phyloP scores from a whole-genome alignment of 2,888 invertebrate genomes.

The Trichopria drosophilae region DNA sequence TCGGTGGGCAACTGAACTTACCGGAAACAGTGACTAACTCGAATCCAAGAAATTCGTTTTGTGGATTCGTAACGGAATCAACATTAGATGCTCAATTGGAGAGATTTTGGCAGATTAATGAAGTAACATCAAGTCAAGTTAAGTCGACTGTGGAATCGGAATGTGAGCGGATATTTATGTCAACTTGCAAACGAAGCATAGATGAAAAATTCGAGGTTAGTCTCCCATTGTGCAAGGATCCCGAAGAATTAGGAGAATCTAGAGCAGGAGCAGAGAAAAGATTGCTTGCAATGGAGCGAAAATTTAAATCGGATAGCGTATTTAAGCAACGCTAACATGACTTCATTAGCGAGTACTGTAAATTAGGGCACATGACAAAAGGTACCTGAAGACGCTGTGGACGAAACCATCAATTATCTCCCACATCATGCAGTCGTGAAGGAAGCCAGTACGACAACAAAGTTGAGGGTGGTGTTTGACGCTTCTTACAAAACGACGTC shows the following conservation, averaged over 20 bases:
- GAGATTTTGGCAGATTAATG: conserved; percentile 8
- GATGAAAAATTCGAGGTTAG: conserved; percentile 30
- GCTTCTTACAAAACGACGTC: conserved; percentile 3
- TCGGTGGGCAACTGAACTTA: background rate
- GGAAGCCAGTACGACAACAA: conserved; percentile 6
- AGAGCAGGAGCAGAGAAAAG: conserved; percentile 13
- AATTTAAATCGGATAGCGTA: conserved; percentile 13
- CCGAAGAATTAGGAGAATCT: conserved; percentile 18
- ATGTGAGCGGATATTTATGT: conserved; percentile 27
- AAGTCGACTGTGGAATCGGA: conserved; percentile 11
- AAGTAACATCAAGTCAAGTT: background rate
- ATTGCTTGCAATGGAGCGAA: conserved; percentile 17
- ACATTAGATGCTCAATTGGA: conserved; percentile 1
- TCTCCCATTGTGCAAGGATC: conserved; percentile 25
- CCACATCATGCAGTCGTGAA: conserved; percentile 17
- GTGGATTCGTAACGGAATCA: background rate
- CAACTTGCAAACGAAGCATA: conserved; percentile 9
- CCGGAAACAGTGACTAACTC: background rate
- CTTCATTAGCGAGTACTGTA: background rate
- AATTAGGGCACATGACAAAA: conserved; percentile 5
- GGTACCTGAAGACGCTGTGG: background rate
- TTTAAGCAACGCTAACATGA: conserved; percentile 7
- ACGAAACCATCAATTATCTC: too few relatives aligned
- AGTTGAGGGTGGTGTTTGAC: conserved; percentile 13
- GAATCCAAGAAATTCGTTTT: too few relatives aligned